A percentile compares a stretch with the other conserved stretches of the same genome.
These are phyloP conservation scores for Ciconia stormi DNA, from an alignment of 2,113 vertebrate species.

Conservation along the genomic window DNA sequence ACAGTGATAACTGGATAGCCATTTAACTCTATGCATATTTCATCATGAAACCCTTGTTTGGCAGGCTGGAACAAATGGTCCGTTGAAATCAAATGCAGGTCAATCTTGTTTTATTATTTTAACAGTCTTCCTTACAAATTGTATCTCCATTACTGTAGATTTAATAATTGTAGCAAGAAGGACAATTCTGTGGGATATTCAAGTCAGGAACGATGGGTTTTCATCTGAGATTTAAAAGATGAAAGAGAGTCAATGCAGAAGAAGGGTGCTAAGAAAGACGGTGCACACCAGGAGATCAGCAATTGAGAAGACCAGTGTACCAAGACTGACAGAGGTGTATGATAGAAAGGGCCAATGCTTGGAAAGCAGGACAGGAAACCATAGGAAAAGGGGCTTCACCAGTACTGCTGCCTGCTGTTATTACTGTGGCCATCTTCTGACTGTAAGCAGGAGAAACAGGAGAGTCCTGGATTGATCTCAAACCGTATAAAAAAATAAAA, in stretches of 20 bases:
- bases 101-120: constrained; percentile 33
- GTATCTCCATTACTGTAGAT: background rate
- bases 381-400: background rate
- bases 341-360: background rate
- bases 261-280: background rate
- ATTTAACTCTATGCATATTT: background rate
- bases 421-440: background rate
- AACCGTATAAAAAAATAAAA: background rate
- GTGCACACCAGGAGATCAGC: background rate
- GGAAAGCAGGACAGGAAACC: background rate
- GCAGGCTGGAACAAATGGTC: constrained; percentile 22
- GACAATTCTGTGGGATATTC: background rate
- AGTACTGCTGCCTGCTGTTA: background rate
- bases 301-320: background rate
- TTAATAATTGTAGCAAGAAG: background rate
- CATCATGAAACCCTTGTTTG: background rate
- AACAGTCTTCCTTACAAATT: constrained; percentile 1
- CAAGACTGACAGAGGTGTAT: background rate
- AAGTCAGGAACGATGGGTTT: background rate
- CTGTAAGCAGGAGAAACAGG: background rate
- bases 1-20: background rate
- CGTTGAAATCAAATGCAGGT: background rate
- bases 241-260: background rate
- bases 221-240: background rate
- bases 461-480: background rate